These are phyloP conservation scores for Rhyacichthys aspro DNA, from an alignment of 2,797 vertebrate species.

Conservation along the genomic window DNA sequence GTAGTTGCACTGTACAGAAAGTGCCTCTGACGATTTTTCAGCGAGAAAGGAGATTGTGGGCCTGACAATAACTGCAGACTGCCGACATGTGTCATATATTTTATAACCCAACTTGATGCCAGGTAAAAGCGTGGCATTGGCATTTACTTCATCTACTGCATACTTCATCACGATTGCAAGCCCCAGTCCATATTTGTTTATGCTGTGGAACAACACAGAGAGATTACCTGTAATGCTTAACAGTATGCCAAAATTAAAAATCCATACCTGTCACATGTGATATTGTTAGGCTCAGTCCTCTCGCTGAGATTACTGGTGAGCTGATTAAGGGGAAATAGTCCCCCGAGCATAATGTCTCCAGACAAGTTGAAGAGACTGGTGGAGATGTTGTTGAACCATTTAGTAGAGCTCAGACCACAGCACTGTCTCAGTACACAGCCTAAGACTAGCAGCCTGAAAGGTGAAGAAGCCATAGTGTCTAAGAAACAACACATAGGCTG, in stretches of 20 bases:
- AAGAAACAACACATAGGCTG: not conserved
- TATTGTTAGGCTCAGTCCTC: conserved; percentile 57
- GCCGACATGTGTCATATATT: conserved; percentile 76
- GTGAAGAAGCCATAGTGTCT: conserved; percentile 59
- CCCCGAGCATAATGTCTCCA: conserved; percentile 79
- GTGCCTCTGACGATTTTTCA: conserved; percentile 31
- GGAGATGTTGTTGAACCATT: conserved; percentile 77
- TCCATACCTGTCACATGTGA: conserved; percentile 72
- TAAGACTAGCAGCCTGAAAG: conserved; percentile 57
- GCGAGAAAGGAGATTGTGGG: conserved; percentile 75
- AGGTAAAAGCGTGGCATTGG: conserved; percentile 68
- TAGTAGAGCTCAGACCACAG: conserved; percentile 14
- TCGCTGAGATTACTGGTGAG: conserved; percentile 65
- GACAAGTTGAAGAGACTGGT: conserved; percentile 71
- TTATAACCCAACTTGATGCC: conserved; percentile 77
- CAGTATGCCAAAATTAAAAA: not conserved
- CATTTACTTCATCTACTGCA: conserved; percentile 81
- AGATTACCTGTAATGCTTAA: not conserved
- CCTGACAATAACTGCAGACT: conserved; percentile 71
- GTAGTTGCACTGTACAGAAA: conserved; percentile 83
- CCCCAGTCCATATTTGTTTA: conserved; percentile 68
- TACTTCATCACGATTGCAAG: conserved; percentile 82
- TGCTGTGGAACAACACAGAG: conserved; percentile 45
- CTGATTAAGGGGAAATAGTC: conserved; percentile 79
- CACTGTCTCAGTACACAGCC: conserved; percentile 40